These are phyloP conservation scores for Eupsittula cactorum DNA, from an alignment of 2,113 vertebrate species.

Conservation along the genomic window DNA sequence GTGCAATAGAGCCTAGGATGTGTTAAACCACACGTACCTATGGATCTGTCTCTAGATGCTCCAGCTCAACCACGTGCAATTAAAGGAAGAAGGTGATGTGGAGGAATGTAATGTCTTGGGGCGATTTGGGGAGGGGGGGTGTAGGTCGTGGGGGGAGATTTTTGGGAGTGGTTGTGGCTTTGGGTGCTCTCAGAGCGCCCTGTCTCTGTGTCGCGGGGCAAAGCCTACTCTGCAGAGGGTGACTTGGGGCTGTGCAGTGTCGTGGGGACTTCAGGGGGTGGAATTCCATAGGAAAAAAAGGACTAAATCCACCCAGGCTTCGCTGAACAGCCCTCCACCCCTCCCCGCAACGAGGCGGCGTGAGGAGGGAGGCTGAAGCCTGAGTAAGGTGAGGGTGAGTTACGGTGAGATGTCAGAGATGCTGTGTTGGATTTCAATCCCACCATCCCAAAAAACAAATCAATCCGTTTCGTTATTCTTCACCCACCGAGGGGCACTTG, in stretches of 20 bases:
- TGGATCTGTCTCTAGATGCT: neutral
- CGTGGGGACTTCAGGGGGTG: neutral
- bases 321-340: no score
- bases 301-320: neutral
- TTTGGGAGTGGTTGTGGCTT: neutral
- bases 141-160: neutral
- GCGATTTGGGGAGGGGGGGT: no score
- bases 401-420: neutral
- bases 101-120: neutral
- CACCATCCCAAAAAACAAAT: neutral
- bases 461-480: neutral
- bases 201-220: neutral
- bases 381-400: neutral
- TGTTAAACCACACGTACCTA: neutral
- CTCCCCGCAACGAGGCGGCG: neutral
- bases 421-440: neutral
- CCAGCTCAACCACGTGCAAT: neutral
- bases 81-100: neutral
- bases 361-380: neutral
- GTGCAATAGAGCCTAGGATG: conserved; percentile 22
- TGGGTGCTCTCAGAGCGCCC: neutral
- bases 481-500: neutral
- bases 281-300: neutral
- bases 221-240: neutral
- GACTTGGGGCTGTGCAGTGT: neutral